Percentiles rank a stretch among this genome's conserved stretches.
phyloP scores from a whole-genome alignment of 2,888 invertebrate species.

The Pachycephus smyrnensis region DNA sequence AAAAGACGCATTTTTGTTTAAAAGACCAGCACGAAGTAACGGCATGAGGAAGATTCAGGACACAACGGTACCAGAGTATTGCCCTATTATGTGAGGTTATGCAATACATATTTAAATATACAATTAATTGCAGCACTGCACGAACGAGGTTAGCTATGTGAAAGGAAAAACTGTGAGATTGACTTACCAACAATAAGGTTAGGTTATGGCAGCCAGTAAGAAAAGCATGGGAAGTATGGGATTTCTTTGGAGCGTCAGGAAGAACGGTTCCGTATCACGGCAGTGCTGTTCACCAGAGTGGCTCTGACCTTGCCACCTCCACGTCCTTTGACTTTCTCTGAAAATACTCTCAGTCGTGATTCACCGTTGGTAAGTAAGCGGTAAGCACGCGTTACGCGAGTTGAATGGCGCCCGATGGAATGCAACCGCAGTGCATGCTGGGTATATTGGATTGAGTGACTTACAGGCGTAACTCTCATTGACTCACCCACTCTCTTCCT shows the following conservation, averaged over 20 bases:
- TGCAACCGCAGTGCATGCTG: not conserved
- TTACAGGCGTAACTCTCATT: slow-evolving; percentile 2
- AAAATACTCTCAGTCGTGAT: slow-evolving; percentile 2
- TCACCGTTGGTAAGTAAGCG: slow-evolving; percentile 2
- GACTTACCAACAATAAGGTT: not conserved
- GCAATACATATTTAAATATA: not conserved
- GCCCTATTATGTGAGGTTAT: not conserved
- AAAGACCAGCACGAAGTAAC: not conserved
- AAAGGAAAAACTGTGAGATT: not conserved
- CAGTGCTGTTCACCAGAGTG: not conserved
- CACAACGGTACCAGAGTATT: not conserved
- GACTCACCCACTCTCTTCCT: slow-evolving; percentile 18
- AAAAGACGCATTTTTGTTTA: not conserved
- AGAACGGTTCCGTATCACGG: not conserved
- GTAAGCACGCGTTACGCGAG: not conserved
- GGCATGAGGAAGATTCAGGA: not conserved
- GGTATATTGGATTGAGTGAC: not conserved
- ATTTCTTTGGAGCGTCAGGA: not conserved
- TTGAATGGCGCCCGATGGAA: not conserved
- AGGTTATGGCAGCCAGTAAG: not conserved
- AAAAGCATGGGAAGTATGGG: not conserved
- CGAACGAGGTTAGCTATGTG: not conserved
- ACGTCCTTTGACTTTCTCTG: slow-evolving; percentile 6
- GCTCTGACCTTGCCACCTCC: not conserved
- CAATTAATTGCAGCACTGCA: too few species aligned